Base-by-base conservation (phyloP, 2,797 vertebrate genomes). In the Gambusia yucatana region DNA sequence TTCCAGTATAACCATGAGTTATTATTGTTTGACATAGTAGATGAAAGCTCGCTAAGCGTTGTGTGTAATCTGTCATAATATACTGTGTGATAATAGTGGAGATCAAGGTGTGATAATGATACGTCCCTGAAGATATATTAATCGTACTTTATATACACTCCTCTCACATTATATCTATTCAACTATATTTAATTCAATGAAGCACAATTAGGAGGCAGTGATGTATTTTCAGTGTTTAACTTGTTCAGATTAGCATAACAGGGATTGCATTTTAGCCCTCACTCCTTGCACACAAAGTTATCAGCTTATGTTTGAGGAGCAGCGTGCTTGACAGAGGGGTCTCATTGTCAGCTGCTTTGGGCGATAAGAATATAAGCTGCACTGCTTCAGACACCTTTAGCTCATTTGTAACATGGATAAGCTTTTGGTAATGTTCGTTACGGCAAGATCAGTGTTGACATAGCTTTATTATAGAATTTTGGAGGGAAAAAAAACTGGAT, bases 281-380 rank as follows among this genome's bases (percentile, higher is more conserved):
- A 3, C 76, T 88, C 82, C 82, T 85, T 74, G 84, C 87, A 93
- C 93, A 94, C 91, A 93, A 41, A 91, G 86, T 93, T 93, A 94
- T 92, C 90, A 77, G 92, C 90, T 86, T 46, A 1, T 93, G 93
- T 95, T 93, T 94, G 89, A 93, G 88, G 85, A 94, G 84, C 86
- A 84, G 84, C 80, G 39, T 83, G 87, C 72, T 61, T 84, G 89
- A 91, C 90, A 83, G 86, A 90, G 82, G 85, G 82, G 77, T 83
- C 86, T 93, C 84, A 82, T 86, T 73, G 86, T 86, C 82, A 77
- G 82, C 87, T 73, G 86, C 81, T 80, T 72, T 47, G 77, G 77
- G 61, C 79, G 92, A 94, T 93, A 89, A 92, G 86, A 77, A 73
- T 3, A 44, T 76, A 36, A 83, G 87, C 89, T 70, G 76, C 50